These are phyloP conservation scores for Drosophila anomalata DNA, from an alignment of 2,888 invertebrate species.

Conservation along the genomic window DNA sequence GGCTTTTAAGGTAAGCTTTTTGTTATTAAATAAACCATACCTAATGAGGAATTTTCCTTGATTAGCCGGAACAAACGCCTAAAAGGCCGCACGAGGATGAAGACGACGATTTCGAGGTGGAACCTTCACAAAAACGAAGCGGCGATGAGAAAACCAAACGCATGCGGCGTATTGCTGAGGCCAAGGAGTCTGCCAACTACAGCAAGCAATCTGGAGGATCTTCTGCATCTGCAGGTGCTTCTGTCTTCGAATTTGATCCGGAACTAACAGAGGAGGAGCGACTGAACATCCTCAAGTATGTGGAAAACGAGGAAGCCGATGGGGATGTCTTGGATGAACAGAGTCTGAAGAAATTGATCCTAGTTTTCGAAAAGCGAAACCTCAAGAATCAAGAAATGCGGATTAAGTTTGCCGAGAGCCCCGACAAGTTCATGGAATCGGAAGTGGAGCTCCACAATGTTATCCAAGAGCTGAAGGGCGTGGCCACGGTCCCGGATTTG, in stretches of 20 bases:
- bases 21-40: neutral
- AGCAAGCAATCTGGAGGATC: conserved; percentile 77
- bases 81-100: conserved; percentile 86
- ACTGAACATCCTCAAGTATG: conserved; percentile 91
- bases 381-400: conserved; percentile 98
- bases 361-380: conserved; percentile 97
- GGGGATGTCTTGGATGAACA: conserved; percentile 95
- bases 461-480: conserved; percentile 94
- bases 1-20: conserved; percentile 85
- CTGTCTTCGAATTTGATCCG: conserved; percentile 73
- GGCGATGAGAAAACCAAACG: conserved; percentile 86
- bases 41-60: too few relatives aligned
- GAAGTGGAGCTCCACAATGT: conserved; percentile 96
- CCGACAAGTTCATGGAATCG: conserved; percentile 99
- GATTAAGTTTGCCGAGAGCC: conserved; percentile 98
- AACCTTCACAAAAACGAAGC: conserved; percentile 83
- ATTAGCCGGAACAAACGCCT: conserved; percentile 92
- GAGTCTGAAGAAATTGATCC: conserved; percentile 93
- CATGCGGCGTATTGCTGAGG: conserved; percentile 86
- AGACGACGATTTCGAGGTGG: conserved; percentile 87
- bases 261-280: conserved; percentile 89
- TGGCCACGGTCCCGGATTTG: conserved; percentile 97
- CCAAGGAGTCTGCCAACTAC: conserved; percentile 85
- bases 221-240: conserved; percentile 66
- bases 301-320: conserved; percentile 92